Evolutionary conservation across 2,113 vertebrate species (phyloP).

Genomic region (Acinonyx jubatus): DNA sequence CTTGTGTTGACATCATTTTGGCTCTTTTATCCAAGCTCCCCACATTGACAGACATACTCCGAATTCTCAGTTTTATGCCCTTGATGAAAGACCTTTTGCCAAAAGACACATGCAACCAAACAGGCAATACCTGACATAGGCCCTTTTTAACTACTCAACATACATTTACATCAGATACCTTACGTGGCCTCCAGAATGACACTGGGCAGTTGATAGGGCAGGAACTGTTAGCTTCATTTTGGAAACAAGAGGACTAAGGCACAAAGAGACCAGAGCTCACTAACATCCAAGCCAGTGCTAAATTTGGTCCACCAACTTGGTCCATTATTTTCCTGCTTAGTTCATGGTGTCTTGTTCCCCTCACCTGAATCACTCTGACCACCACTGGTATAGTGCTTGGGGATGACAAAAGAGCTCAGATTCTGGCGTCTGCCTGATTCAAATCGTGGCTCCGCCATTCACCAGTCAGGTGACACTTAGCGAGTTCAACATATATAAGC

Average conservation of each 20-base stretch:
- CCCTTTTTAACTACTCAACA: not conserved
- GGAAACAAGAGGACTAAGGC: not conserved
- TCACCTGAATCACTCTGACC: accelerated
- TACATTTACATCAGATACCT: not conserved
- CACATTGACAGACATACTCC: not conserved
- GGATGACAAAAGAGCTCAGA: not conserved
- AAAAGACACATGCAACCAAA: not conserved
- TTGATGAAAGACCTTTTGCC: not conserved
- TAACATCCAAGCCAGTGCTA: accelerated
- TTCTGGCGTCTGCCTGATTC: too few species aligned
- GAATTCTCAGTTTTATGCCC: not conserved
- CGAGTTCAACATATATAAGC: not conserved
- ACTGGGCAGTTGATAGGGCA: accelerated
- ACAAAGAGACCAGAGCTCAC: not conserved
- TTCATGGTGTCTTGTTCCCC: not conserved
- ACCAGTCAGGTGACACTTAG: not conserved
- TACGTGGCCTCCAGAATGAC: not conserved
- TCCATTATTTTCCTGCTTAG: not conserved
- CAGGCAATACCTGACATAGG: not conserved
- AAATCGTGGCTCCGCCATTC: not conserved
- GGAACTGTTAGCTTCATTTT: not conserved
- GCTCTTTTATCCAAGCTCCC: not conserved
- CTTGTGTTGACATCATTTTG: too few species aligned
- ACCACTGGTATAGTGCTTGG: accelerated
- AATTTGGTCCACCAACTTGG: not conserved